Evolutionary conservation across 2,113 vertebrate genomes (phyloP), one percentile per base, ranked within the genome.

Genomic region (Amphiprion ocellaris): DNA sequence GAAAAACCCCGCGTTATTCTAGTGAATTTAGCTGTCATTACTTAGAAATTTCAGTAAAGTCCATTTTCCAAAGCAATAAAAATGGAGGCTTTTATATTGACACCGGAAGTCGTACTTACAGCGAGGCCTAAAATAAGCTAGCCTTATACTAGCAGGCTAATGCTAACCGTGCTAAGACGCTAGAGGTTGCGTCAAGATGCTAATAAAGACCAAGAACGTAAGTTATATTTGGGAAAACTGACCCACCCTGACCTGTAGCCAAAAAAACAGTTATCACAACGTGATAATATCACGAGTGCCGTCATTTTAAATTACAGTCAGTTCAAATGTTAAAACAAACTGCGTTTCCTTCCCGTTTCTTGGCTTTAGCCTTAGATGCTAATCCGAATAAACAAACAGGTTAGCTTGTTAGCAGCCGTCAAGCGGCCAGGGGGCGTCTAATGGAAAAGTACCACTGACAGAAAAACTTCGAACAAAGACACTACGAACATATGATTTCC

Each of bases 371-470:
- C 2, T 23, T 23, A 10, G 21, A 26, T 33, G 24, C 4, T 10
- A 4, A 53, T 23, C 68, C 15, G 0, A 24, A 41, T 23, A 81
- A 54, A 74, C 49, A 70, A 75, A 28, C 17, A 73, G 74, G 28
- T 46, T 24, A 11, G 52, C 21, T 4, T 1, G 68, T 54, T 65
- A 70, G 64, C 58, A 10, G 33, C 11, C 2, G 58, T 37, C 41
- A 26, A 63, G 12, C 30, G 23, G 30, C 79, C 64, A 37, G 58
- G 24, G 50, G 76, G 53, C 41, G 82, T 82, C 23, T 64, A 46
- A 81, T 87, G 82, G 84, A 89, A 89, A 87, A 89, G 72, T 89
- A 85, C 88, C 67, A 71, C 69, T 60, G 46, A 49, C 59, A 24
- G 28, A 33, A 65, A 64, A 72, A 82, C 52, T 41, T 17, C 4